Conservation (phyloP, 2,113 vertebrate genomes). For the Anguilla rostrata region DNA sequence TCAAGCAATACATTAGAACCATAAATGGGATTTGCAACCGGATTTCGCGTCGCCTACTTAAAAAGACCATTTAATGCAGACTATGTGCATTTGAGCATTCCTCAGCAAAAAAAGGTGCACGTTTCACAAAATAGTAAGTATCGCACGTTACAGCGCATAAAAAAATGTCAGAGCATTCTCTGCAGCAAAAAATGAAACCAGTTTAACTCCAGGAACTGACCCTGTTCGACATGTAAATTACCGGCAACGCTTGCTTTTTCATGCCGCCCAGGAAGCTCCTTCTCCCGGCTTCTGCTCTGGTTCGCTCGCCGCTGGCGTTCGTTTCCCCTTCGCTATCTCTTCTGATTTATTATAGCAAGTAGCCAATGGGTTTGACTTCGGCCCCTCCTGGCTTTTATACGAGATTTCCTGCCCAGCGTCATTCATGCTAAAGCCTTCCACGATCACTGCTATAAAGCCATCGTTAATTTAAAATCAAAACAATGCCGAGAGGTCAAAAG, state of each 20-base stretch:
- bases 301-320: slow-evolving; percentile 46
- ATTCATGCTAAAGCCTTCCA: slow-evolving; percentile 46
- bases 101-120: too few relatives aligned
- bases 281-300: slow-evolving; percentile 50
- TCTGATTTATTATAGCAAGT: slow-evolving; percentile 67
- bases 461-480: slow-evolving; percentile 10
- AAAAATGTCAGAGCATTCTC: neutral
- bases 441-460: neutral
- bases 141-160: neutral
- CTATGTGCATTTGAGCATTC: too few relatives aligned
- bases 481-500: neutral
- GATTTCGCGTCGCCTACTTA: too few relatives aligned
- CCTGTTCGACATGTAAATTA: neutral
- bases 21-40: too few relatives aligned
- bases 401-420: slow-evolving; percentile 46
- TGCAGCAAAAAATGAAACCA: neutral
- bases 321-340: slow-evolving; percentile 54
- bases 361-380: slow-evolving; percentile 68
- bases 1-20: too few relatives aligned
- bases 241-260: slow-evolving; percentile 17
- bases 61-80: too few relatives aligned
- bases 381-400: slow-evolving; percentile 65
- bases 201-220: slow-evolving; percentile 3
- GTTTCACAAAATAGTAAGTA: neutral
- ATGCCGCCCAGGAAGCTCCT: slow-evolving; percentile 39